Conservation (phyloP, 2,797 vertebrate genomes). For the Labeo calbasu region DNA sequence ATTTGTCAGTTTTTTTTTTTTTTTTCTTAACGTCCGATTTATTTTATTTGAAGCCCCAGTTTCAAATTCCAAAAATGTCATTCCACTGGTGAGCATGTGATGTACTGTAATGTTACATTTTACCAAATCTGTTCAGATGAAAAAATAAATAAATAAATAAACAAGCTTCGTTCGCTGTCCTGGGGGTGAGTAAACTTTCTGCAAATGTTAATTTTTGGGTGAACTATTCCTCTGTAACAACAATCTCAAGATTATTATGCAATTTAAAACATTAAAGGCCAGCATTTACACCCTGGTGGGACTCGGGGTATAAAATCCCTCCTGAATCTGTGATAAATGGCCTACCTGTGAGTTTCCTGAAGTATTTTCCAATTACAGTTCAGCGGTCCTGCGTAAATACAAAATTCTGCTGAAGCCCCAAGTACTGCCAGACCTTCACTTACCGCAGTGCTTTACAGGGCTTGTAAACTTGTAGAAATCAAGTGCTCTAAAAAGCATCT, state of each 20-base stretch:
- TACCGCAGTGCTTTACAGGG: conserved; percentile 19
- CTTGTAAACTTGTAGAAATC: conserved; percentile 39
- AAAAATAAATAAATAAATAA: background rate
- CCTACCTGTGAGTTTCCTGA: conserved; percentile 20
- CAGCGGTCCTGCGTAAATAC: background rate
- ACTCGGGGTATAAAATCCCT: background rate
- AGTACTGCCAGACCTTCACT: conserved; percentile 29
- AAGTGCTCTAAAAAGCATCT: conserved; percentile 41
- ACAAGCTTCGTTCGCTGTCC: background rate
- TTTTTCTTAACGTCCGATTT: no score
- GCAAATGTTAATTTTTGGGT: background rate
- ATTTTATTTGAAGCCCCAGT: no score
- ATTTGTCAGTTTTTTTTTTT: no score
- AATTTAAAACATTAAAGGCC: background rate
- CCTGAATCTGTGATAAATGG: conserved; percentile 19
- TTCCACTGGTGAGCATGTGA: background rate
- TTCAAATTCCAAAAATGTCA: no score
- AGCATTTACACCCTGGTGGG: background rate
- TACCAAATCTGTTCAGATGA: background rate
- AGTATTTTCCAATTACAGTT: conserved; percentile 18
- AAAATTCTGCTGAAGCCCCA: conserved; percentile 6
- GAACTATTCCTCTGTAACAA: background rate
- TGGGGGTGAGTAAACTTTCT: background rate
- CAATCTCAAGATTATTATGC: background rate
- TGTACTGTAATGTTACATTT: background rate